Evolutionary conservation across 2,113 vertebrate species (phyloP).

Genomic region (Coryphaenoides rupestris): DNA sequence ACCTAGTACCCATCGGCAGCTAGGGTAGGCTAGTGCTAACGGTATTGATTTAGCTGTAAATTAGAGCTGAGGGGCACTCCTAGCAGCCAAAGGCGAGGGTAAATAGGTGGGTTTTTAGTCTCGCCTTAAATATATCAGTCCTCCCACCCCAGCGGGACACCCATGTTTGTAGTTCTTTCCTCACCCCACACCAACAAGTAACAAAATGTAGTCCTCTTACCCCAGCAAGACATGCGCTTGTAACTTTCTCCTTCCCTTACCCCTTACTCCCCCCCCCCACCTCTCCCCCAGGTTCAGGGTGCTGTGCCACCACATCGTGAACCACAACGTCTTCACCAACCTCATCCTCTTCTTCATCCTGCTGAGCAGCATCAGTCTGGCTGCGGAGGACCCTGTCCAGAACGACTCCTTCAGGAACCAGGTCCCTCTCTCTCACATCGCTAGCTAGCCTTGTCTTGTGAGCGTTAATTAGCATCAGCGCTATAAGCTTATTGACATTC

Average conservation of each 20-base stretch:
- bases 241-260: not conserved
- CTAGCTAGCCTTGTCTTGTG: not conserved
- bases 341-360: slow-evolving; percentile 99
- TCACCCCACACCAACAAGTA: too few relatives aligned
- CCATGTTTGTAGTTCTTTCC: too few relatives aligned
- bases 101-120: too few relatives aligned
- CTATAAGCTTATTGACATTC: not conserved
- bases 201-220: too few relatives aligned
- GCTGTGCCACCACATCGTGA: slow-evolving; percentile 95
- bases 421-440: slow-evolving; percentile 56
- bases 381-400: slow-evolving; percentile 92
- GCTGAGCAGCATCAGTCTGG: slow-evolving; percentile 97
- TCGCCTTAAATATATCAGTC: too few relatives aligned
- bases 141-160: too few relatives aligned
- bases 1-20: too few relatives aligned
- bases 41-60: too few relatives aligned
- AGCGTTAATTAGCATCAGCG: not conserved
- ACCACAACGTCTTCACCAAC: slow-evolving; percentile 99
- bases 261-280: not conserved
- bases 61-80: too few relatives aligned
- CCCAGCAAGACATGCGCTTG: not conserved
- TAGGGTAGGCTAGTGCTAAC: too few relatives aligned
- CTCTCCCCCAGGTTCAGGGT: slow-evolving; percentile 83
- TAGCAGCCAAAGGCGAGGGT: too few relatives aligned
- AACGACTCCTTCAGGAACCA: slow-evolving; percentile 92